Evolutionary conservation across 1,140 invertebrate genomes (phyloP).

Genomic region (Drosophila melanica): DNA sequence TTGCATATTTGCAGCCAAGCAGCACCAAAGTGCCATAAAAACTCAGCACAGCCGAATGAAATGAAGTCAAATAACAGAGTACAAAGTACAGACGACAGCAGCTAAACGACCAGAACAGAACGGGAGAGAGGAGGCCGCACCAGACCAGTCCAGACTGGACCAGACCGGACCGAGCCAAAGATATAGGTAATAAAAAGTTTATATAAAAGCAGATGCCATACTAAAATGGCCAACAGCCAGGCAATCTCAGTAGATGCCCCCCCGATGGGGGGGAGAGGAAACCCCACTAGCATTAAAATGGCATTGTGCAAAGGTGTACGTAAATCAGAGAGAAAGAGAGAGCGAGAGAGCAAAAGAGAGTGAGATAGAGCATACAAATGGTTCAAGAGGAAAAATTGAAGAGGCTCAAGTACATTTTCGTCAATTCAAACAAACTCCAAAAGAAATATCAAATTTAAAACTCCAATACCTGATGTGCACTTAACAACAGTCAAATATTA

Average conservation of each 20-base stretch:
- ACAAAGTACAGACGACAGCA: slow-evolving; percentile 28
- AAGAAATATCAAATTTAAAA: no score
- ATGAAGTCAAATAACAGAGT: slow-evolving; percentile 65
- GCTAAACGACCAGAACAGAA: slow-evolving; percentile 11
- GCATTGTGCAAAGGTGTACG: slow-evolving; percentile 11
- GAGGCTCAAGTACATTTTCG: neutral
- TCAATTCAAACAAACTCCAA: no score
- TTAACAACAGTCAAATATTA: no score
- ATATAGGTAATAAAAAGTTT: slow-evolving; percentile 76
- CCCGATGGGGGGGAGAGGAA: neutral
- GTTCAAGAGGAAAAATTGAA: neutral
- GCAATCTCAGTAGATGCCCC: slow-evolving; percentile 7
- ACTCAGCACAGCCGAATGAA: slow-evolving; percentile 56
- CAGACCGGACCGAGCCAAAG: slow-evolving; percentile 22
- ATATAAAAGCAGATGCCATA: slow-evolving; percentile 53
- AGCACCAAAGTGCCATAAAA: slow-evolving; percentile 70
- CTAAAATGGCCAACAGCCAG: slow-evolving; percentile 10
- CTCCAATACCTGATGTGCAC: no score
- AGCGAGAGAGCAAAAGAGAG: neutral
- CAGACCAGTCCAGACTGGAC: slow-evolving; percentile 2
- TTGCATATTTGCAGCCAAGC: slow-evolving; percentile 71
- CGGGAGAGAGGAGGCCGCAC: neutral
- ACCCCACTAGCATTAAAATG: neutral
- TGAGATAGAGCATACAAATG: neutral
- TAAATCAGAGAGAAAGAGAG: neutral